Evolutionary conservation across 1,140 invertebrate species (phyloP).

Genomic region (Batillaria attramentaria): DNA sequence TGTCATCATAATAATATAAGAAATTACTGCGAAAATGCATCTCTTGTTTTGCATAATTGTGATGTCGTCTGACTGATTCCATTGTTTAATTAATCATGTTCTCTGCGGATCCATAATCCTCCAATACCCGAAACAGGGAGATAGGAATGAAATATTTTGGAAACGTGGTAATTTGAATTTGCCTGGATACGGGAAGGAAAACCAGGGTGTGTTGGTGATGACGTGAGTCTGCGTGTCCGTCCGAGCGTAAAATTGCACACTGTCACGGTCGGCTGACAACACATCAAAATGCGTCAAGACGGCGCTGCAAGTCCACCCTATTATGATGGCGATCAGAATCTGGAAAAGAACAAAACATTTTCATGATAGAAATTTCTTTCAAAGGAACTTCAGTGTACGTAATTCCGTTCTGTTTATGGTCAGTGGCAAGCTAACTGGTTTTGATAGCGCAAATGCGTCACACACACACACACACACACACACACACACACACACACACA

Average conservation of each 20-base stretch:
- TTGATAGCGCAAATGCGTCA: too few relatives aligned
- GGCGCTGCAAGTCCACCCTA: constrained; percentile 58
- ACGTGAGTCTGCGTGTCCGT: constrained; percentile 54
- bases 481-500: constrained; percentile 18
- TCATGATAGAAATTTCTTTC: not conserved
- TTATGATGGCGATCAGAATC: constrained; percentile 57
- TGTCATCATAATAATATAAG: too few relatives aligned
- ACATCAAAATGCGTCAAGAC: constrained; percentile 49
- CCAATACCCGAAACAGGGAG: too few relatives aligned
- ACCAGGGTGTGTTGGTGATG: constrained; percentile 51
- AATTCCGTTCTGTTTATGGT: not conserved
- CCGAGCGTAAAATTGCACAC: constrained; percentile 49
- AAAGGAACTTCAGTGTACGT: not conserved
- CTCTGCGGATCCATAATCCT: too few relatives aligned
- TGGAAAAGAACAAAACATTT: not conserved
- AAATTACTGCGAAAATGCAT: too few relatives aligned
- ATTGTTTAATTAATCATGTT: too few relatives aligned
- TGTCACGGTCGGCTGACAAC: constrained; percentile 43
- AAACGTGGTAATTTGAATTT: not conserved
- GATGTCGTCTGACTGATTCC: too few relatives aligned
- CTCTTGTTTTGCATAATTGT: too few relatives aligned
- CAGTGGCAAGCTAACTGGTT: too few relatives aligned
- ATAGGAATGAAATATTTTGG: too few relatives aligned
- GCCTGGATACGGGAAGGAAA: constrained; percentile 60
- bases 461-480: constrained; percentile 11